A percentile compares a stretch with the other conserved stretches of the same genome.
phyloP scores from a whole-genome alignment of 2,888 invertebrate species.

The Amphipoea lucens region DNA sequence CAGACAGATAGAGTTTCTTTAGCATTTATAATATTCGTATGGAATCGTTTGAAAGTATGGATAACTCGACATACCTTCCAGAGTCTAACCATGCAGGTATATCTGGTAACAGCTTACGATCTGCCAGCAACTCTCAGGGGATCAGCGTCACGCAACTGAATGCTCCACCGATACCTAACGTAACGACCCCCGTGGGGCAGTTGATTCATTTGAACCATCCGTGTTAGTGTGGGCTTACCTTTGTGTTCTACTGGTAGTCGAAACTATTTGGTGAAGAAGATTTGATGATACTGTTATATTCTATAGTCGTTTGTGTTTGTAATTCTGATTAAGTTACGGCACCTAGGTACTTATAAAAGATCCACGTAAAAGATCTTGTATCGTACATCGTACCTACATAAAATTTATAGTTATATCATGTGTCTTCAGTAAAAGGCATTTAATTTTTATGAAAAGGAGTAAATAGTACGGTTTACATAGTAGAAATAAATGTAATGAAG shows the following conservation, averaged over 20 bases:
- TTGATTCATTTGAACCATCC: conserved; percentile 35
- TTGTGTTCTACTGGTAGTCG: not conserved
- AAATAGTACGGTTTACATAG: not conserved
- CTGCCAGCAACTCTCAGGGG: conserved; percentile 11
- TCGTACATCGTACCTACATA: too few relatives aligned
- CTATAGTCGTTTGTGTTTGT: not conserved
- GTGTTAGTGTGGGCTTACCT: not conserved
- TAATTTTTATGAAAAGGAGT: not conserved
- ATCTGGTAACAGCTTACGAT: not conserved
- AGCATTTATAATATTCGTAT: not conserved
- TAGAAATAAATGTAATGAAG: not conserved
- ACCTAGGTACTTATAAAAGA: not conserved
- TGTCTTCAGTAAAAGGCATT: not conserved
- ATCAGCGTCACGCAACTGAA: conserved; percentile 24
- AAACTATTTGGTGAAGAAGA: not conserved
- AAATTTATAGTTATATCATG: not conserved
- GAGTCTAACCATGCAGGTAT: not conserved
- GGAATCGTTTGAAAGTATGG: not conserved
- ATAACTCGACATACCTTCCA: not conserved
- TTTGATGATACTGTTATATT: not conserved
- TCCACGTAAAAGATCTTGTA: too few relatives aligned
- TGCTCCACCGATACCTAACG: not conserved
- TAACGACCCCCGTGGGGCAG: conserved; percentile 20
- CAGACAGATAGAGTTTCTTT: too few relatives aligned
- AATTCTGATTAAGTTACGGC: not conserved